phyloP scores from a whole-genome alignment of 2,797 vertebrate species.

The Nannoperca obscura region DNA sequence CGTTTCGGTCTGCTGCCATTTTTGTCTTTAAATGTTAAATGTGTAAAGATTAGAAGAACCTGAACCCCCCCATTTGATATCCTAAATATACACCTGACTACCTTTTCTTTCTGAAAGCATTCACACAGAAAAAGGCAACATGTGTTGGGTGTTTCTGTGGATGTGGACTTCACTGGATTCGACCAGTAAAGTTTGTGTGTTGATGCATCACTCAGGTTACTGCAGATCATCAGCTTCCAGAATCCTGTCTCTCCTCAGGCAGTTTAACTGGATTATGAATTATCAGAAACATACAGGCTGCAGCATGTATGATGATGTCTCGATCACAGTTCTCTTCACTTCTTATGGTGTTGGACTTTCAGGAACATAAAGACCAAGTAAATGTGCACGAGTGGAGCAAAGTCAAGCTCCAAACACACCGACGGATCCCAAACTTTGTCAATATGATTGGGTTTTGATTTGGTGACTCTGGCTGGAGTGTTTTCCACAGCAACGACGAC shows the following conservation, averaged over 20 bases:
- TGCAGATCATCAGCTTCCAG: not conserved
- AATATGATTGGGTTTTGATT: not conserved
- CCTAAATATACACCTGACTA: not conserved
- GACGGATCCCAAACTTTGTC: no score
- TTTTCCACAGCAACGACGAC: not conserved
- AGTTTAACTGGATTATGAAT: not conserved
- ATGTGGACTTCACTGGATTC: not conserved
- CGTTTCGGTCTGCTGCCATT: no score
- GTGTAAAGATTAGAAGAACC: not conserved
- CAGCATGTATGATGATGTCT: not conserved
- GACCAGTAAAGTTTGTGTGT: not conserved
- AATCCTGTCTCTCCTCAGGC: slow-evolving; percentile 1
- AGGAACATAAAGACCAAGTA: not conserved
- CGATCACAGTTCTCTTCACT: not conserved
- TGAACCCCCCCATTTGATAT: not conserved
- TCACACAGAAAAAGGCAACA: not conserved
- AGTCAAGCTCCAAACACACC: no score
- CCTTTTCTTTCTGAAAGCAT: not conserved
- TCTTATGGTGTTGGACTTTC: not conserved
- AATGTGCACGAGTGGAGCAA: no score
- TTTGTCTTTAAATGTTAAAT: not conserved
- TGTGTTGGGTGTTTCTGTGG: not conserved
- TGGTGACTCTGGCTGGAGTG: not conserved
- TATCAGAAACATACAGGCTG: not conserved
- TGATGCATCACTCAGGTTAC: slow-evolving; percentile 2